Evolutionary conservation across 2,113 vertebrate species (phyloP).

Genomic region (Archilochus colubris): DNA sequence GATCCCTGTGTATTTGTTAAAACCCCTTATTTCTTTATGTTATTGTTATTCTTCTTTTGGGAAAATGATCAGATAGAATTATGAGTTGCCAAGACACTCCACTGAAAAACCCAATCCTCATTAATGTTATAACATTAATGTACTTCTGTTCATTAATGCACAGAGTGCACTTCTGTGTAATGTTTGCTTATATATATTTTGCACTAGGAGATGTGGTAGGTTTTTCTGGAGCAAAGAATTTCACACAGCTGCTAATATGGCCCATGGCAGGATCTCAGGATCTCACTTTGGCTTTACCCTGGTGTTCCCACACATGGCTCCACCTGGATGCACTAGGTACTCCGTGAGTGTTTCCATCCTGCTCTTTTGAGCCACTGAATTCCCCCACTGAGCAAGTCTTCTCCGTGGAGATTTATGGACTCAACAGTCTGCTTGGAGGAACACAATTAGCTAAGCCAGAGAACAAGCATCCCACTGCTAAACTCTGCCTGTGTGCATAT

Average conservation of each 20-base stretch:
- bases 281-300: neutral
- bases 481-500: neutral
- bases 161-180: neutral
- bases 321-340: rapidly evolving
- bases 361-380: neutral
- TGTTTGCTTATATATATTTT: neutral
- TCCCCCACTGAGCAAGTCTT: neutral
- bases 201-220: neutral
- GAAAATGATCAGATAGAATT: neutral
- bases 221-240: neutral
- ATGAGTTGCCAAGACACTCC: neutral
- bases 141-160: no score
- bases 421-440: neutral
- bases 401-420: neutral
- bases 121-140: neutral
- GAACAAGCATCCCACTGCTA: neutral
- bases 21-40: neutral
- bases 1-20: neutral
- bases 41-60: neutral
- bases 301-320: neutral
- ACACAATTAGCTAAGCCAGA: neutral
- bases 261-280: neutral
- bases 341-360: neutral
- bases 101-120: neutral
- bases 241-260: neutral